Evolutionary conservation across 2,113 vertebrate species (phyloP), one percentile per base, ranked within the genome.

Genomic region (Forbesichthys papilliferus): DNA sequence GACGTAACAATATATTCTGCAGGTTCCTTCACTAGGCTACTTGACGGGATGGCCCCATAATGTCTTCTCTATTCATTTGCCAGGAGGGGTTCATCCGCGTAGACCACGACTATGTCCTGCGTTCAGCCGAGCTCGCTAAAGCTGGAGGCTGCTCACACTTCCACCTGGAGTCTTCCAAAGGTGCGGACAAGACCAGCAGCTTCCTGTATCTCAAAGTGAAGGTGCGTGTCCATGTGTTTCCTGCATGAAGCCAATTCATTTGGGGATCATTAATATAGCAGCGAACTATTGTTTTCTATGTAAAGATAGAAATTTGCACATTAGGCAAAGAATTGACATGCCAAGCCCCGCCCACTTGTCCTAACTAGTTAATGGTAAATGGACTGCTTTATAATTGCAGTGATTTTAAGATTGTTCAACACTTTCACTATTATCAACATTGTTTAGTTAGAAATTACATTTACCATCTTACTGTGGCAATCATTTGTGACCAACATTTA

Each of bases 191-290:
- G 36, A 82, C 55, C 12, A 99, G 96, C 90, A 70, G 0, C 60
- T 94, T 98, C 78, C 93, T 99, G 49, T 98, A 97, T 71, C 84
- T 96, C 9, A 91, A 93, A 59, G 93, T 96, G 61, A 99, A 99
- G 94, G 97, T 98, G 78, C 77, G 72, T 49, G 3, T 27, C 36
- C 59, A n/a, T 10, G 3, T 3, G 36, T 36, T 61, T 3, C 6
- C 16, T 56, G 16, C 9, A n/a, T 56, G 7, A 20, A 20, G 18
- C 54, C 18, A 7, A 1, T n/a, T n/a, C n/a, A 54, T 53, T 53
- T 0, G n/a, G n/a, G 13, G 51, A 11, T n/a, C 51, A 11, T n/a
- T 53, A 12, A 14, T 53, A 16, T 16, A 56, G 13, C 16, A 56
- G 1, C 13, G 20, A 27, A 27, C 27, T 27, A 27, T 27, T 27